A percentile compares a stretch with the other conserved stretches of the same genome.
These are phyloP conservation scores for Allacma fusca DNA, from an alignment of 2,888 invertebrate species.

Conservation along the genomic window DNA sequence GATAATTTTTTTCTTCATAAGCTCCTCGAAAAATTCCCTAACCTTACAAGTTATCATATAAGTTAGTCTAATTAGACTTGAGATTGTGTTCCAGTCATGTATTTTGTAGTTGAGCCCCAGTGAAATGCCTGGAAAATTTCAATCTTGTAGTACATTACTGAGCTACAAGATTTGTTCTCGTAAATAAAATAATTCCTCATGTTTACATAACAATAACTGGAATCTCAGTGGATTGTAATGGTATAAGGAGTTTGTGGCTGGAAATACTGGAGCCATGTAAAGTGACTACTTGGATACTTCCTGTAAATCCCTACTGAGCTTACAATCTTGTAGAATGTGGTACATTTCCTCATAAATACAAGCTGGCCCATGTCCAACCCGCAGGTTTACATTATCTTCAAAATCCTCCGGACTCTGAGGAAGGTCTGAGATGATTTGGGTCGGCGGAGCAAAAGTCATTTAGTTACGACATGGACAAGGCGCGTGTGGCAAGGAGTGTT, in stretches of 20 bases:
- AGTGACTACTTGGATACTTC: background rate
- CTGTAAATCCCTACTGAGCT: constrained; percentile 21
- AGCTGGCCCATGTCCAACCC: background rate
- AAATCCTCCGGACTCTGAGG: too few relatives aligned
- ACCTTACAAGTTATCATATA: too few relatives aligned
- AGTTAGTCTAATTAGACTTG: too few relatives aligned
- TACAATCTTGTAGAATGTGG: constrained; percentile 13
- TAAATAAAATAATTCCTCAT: too few relatives aligned
- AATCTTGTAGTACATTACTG: too few relatives aligned
- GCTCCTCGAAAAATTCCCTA: too few relatives aligned
- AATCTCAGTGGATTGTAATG: background rate
- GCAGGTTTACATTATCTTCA: background rate
- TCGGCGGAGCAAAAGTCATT: background rate
- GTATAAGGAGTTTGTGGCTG: background rate
- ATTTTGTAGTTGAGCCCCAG: too few relatives aligned
- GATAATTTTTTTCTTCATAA: too few relatives aligned
- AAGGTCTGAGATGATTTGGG: too few relatives aligned
- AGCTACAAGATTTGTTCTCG: too few relatives aligned
- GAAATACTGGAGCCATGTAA: background rate
- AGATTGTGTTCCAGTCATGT: too few relatives aligned
- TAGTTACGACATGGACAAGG: background rate
- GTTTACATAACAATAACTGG: background rate
- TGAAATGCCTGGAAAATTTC: too few relatives aligned
- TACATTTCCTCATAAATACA: background rate
- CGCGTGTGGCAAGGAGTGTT: constrained; percentile 16